phyloP scores from a whole-genome alignment of 2,113 vertebrate species.

The Falco punctatus region DNA sequence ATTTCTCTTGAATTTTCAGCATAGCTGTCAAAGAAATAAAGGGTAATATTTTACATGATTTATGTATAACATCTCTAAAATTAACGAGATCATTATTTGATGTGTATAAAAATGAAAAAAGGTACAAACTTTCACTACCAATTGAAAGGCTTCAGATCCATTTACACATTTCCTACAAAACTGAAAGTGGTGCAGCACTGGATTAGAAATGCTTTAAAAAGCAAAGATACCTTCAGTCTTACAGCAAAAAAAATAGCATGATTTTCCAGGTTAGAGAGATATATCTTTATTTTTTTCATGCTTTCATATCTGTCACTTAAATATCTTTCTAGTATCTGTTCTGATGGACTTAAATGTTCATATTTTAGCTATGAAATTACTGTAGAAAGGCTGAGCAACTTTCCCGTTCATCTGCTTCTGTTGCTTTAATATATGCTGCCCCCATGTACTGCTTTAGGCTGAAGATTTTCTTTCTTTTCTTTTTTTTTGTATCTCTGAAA shows the following conservation, averaged over 20 bases:
- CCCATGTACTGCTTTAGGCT: neutral
- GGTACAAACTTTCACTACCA: neutral
- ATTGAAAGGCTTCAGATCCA: neutral
- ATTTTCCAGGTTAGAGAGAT: neutral
- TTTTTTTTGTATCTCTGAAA: neutral
- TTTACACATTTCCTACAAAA: neutral
- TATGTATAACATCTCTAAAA: fast-evolving
- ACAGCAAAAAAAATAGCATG: neutral
- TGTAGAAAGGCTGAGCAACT: neutral
- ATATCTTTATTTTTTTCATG: neutral
- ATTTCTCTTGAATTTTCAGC: neutral
- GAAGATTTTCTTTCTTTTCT: neutral
- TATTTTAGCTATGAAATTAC: neutral
- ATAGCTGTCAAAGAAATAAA: neutral
- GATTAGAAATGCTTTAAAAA: neutral
- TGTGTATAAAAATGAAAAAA: neutral
- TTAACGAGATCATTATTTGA: neutral
- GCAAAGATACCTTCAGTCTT: neutral
- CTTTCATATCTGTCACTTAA: neutral
- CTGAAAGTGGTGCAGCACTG: neutral
- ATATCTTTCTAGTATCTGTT: neutral
- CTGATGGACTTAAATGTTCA: neutral
- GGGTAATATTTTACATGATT: neutral
- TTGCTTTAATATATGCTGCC: neutral
- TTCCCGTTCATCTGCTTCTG: neutral